Conservation (phyloP, 2,113 vertebrate species). For the Microcebus murinus region DNA sequence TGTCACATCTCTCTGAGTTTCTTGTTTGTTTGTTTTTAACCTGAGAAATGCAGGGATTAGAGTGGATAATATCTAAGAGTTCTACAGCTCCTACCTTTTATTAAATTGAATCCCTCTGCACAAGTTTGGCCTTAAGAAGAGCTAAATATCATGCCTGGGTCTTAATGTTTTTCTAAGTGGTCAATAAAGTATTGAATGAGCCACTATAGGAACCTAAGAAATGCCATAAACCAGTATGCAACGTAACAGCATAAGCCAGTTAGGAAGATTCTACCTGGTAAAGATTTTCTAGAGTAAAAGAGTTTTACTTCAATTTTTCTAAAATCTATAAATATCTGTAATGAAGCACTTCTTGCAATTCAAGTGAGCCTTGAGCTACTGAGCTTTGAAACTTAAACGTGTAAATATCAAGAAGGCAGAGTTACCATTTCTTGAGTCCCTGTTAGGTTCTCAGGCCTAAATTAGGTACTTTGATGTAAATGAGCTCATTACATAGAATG, state of each 20-base stretch:
- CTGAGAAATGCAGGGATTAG: not conserved
- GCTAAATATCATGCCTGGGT: not conserved
- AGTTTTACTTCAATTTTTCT: not conserved
- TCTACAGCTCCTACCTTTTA: not conserved
- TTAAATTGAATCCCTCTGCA: not conserved
- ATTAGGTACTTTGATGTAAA: not conserved
- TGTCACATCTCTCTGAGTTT: not conserved
- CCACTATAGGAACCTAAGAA: not conserved
- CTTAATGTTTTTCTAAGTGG: not conserved
- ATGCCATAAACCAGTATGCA: not conserved
- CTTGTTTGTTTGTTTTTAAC: not conserved
- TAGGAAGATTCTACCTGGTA: not conserved
- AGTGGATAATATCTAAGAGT: not conserved
- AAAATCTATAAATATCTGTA: not conserved
- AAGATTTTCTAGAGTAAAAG: not conserved
- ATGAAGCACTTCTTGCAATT: not conserved
- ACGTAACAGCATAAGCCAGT: accelerated
- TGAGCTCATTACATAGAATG: not conserved
- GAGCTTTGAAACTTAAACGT: not conserved
- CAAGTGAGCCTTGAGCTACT: not conserved
- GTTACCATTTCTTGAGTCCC: not conserved
- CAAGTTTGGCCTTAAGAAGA: not conserved
- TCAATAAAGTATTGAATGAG: not conserved
- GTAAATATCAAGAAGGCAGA: not conserved
- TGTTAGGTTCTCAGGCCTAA: not conserved